A percentile compares a stretch with the other conserved stretches of the same genome.
Conservation (phyloP, 2,888 invertebrate species). For the Cantharis nigra region DNA sequence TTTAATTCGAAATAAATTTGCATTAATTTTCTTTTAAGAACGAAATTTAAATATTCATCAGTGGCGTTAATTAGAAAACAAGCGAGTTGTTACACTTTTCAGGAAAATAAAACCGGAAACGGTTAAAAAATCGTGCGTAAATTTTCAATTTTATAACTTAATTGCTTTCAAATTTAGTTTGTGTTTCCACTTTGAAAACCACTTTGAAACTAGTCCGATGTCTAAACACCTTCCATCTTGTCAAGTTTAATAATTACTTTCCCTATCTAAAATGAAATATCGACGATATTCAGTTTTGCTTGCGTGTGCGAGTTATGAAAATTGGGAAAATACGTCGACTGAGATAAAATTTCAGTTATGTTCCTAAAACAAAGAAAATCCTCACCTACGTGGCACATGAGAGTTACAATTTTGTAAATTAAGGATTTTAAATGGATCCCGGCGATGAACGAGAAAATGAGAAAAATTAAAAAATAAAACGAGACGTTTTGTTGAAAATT, state of each 20-base stretch:
- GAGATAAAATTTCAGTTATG: background rate
- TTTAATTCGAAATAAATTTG: background rate
- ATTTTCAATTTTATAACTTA: background rate
- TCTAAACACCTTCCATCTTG: background rate
- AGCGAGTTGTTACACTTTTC: background rate
- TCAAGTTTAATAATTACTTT: constrained; percentile 2
- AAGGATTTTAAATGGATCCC: background rate
- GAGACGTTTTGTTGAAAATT: background rate
- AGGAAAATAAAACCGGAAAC: background rate
- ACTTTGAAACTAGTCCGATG: background rate
- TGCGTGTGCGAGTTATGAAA: background rate
- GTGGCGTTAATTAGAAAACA: background rate
- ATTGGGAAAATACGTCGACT: background rate
- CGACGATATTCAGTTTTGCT: background rate
- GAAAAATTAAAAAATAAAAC: background rate
- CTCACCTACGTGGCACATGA: background rate
- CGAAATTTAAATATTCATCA: background rate
- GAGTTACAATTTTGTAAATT: background rate
- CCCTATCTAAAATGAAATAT: constrained; percentile 2
- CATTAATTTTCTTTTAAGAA: background rate
- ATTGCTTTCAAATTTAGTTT: constrained; percentile 1
- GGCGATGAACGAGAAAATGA: background rate
- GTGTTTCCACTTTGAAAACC: background rate
- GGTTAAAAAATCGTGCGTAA: background rate
- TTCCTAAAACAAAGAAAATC: background rate